These are phyloP conservation scores for Lepilemur septentrionalis DNA, from an alignment of 2,797 vertebrate genomes.

Conservation along the genomic window DNA sequence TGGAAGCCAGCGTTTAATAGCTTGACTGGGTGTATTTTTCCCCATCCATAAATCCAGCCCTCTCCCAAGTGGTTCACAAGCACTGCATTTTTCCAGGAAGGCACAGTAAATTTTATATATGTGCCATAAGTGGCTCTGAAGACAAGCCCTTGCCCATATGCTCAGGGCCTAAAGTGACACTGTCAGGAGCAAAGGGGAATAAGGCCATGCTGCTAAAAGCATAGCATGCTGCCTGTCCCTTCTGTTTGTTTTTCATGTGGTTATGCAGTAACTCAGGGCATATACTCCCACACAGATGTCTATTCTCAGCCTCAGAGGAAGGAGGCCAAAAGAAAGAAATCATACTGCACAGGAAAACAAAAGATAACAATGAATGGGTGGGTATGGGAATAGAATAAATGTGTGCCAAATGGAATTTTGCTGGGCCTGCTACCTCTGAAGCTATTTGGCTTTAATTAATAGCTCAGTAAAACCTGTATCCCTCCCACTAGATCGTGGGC, in stretches of 20 bases:
- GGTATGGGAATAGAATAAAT: neutral
- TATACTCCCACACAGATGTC: slow-evolving; percentile 24
- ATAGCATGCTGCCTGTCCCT: neutral
- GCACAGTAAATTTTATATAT: slow-evolving; percentile 48
- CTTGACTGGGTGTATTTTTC: neutral
- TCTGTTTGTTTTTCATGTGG: slow-evolving; percentile 33
- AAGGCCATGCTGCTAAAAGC: neutral
- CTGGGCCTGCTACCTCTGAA: neutral
- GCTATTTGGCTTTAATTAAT: neutral
- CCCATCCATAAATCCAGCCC: slow-evolving; percentile 37
- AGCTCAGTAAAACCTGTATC: neutral
- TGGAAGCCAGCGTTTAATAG: slow-evolving; percentile 45
- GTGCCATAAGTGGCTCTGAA: slow-evolving; percentile 34
- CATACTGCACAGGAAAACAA: slow-evolving; percentile 1
- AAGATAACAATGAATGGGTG: neutral
- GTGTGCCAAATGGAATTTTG: neutral
- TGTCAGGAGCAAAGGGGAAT: neutral
- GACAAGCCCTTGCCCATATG: slow-evolving; percentile 41
- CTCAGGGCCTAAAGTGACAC: slow-evolving; percentile 26
- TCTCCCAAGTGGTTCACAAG: slow-evolving; percentile 41
- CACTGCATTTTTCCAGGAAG: slow-evolving; percentile 22
- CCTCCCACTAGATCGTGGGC: neutral
- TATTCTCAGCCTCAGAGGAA: slow-evolving; percentile 43
- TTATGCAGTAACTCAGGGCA: slow-evolving; percentile 35
- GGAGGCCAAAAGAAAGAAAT: slow-evolving; percentile 28